Conservation (phyloP, 2,888 invertebrate species). For the Troglohyphantes excavatus region DNA sequence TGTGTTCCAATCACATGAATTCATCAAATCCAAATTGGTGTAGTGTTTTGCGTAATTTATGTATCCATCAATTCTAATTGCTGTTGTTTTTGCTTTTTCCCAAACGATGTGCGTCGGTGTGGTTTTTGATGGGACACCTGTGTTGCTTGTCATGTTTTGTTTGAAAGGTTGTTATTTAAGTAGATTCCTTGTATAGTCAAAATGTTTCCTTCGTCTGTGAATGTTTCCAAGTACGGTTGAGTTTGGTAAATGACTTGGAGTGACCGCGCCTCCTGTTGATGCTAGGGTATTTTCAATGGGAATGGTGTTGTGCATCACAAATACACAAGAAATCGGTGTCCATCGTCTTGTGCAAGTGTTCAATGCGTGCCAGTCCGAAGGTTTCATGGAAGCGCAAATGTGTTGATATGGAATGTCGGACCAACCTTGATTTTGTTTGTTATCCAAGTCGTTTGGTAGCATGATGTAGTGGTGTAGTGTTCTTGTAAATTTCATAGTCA, state of each 20-base stretch:
- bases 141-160: not conserved
- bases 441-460: too few species aligned
- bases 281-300: not conserved
- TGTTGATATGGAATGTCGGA: not conserved
- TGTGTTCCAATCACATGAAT: too few species aligned
- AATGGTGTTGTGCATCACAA: not conserved
- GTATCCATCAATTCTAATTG: not conserved
- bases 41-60: not conserved
- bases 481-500: too few species aligned
- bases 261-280: not conserved
- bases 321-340: not conserved
- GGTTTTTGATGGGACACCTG: not conserved
- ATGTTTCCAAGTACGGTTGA: not conserved
- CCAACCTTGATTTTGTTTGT: not conserved
- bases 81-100: not conserved
- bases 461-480: too few species aligned
- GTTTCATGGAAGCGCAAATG: not conserved
- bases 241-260: not conserved
- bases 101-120: not conserved
- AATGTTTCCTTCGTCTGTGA: not conserved
- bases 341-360: not conserved
- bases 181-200: not conserved
- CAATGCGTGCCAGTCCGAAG: not conserved
- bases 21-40: too few species aligned
- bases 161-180: not conserved